A percentile compares a stretch with the other conserved stretches of the same genome.
Conservation (phyloP, 2,888 invertebrate genomes). For the Cheilosia pagana region DNA sequence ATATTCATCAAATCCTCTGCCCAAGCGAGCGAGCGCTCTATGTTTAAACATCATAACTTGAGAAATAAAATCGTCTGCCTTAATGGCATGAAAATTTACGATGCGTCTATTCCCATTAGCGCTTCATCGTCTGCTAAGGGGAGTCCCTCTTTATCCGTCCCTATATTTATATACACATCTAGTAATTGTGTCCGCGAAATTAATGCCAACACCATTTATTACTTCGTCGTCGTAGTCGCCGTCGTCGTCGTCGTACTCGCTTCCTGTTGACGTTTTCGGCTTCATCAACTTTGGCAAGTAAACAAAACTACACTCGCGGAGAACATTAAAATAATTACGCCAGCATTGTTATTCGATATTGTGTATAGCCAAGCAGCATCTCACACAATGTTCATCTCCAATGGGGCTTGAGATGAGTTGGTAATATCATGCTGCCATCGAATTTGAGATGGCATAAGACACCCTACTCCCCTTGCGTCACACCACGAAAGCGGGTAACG, state of each 20-base stretch:
- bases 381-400: constrained; percentile 45
- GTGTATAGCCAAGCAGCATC: constrained; percentile 43
- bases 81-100: constrained; percentile 60
- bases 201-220: constrained; percentile 51
- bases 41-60: constrained; percentile 57
- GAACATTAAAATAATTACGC: constrained; percentile 67
- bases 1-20: not conserved
- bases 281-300: constrained; percentile 22
- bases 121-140: constrained; percentile 12
- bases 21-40: not conserved
- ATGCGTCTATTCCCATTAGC: constrained; percentile 39
- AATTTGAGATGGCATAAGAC: constrained; percentile 41
- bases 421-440: constrained; percentile 8
- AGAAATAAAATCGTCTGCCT: constrained; percentile 48
- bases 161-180: not conserved
- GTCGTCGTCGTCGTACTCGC: not conserved
- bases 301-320: constrained; percentile 40
- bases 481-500: not conserved
- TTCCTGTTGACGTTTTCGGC: not conserved
- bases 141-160: not conserved
- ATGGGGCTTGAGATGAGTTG: constrained; percentile 14
- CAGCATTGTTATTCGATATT: constrained; percentile 64
- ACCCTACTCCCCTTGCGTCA: not conserved
- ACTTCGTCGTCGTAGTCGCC: not conserved
- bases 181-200: constrained; percentile 49